phyloP scores from a whole-genome alignment of 2,888 invertebrate species.

The Yponomeuta plumbellus region DNA sequence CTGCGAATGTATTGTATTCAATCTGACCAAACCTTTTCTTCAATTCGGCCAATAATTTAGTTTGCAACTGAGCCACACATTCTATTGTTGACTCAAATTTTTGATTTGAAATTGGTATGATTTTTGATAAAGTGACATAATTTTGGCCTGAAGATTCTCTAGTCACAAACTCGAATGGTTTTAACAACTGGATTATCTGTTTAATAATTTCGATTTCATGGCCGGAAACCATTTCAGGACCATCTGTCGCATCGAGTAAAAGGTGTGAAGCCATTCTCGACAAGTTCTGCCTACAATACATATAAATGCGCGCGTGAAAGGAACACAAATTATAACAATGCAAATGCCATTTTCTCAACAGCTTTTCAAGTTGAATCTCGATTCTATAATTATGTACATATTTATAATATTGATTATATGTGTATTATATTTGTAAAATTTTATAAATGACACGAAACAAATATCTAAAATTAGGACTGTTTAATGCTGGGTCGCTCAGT shows the following conservation, averaged over 20 bases:
- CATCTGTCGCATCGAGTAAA: slow-evolving; percentile 21
- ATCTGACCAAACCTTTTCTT: slow-evolving; percentile 24
- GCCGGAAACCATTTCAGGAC: slow-evolving; percentile 20
- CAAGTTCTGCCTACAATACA: too few species aligned
- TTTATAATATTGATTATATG: too few species aligned
- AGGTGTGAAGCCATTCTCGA: slow-evolving; percentile 22
- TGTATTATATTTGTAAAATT: too few species aligned
- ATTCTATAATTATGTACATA: too few species aligned
- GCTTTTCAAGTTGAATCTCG: too few species aligned
- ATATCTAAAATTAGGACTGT: too few species aligned
- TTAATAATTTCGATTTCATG: slow-evolving; percentile 20
- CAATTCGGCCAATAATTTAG: slow-evolving; percentile 22
- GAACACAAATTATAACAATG: slow-evolving; percentile 20
- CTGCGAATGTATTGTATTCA: slow-evolving; percentile 24
- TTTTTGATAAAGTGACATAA: slow-evolving; percentile 20
- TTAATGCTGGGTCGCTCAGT: too few species aligned
- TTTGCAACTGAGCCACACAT: slow-evolving; percentile 14
- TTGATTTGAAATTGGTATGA: slow-evolving; percentile 23
- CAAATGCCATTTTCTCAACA: slow-evolving; percentile 21
- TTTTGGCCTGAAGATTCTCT: slow-evolving; percentile 19
- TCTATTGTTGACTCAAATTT: slow-evolving; percentile 17
- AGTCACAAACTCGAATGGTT: slow-evolving; percentile 24
- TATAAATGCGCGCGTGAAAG: too few species aligned
- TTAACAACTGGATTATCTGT: slow-evolving; percentile 19
- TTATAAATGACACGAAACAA: too few species aligned